A percentile compares a stretch with the other conserved stretches of the same genome.
Conservation (phyloP, 2,113 vertebrate genomes). For the Indicator maculatus region DNA sequence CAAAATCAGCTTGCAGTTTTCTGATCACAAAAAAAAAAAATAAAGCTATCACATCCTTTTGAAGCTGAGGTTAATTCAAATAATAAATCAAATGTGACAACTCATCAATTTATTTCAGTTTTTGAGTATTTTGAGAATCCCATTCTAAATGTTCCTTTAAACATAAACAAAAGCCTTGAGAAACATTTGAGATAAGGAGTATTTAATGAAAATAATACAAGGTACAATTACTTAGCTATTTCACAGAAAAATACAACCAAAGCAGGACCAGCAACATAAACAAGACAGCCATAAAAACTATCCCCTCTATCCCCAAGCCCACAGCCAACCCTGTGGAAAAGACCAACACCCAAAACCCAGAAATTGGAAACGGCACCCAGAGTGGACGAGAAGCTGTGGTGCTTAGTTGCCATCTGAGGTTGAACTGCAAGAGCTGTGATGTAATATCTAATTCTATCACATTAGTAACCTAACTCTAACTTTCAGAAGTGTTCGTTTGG, state of each 20-base stretch:
- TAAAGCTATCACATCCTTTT: not conserved
- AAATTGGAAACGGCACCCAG: no score
- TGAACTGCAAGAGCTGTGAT: not conserved
- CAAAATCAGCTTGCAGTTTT: not conserved
- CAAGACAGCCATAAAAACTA: no score
- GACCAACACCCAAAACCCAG: no score
- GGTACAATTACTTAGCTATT: no score
- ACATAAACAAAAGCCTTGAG: not conserved
- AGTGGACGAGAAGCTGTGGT: not conserved
- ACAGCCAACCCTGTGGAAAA: no score
- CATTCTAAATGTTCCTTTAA: not conserved
- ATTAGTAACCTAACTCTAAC: conserved; percentile 13
- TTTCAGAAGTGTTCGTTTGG: not conserved
- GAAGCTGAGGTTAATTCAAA: not conserved
- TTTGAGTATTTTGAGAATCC: not conserved
- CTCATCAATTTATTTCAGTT: not conserved
- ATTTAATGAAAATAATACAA: no score
- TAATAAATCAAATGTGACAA: not conserved
- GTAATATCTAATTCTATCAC: not conserved
- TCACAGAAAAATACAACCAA: no score
- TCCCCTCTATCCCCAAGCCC: no score
- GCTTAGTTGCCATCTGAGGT: not conserved
- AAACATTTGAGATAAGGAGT: not conserved
- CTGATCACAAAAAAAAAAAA: not conserved
- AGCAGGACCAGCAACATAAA: no score